Conservation (phyloP, 2,888 invertebrate species). For the Meiosimyza platycephala region DNA sequence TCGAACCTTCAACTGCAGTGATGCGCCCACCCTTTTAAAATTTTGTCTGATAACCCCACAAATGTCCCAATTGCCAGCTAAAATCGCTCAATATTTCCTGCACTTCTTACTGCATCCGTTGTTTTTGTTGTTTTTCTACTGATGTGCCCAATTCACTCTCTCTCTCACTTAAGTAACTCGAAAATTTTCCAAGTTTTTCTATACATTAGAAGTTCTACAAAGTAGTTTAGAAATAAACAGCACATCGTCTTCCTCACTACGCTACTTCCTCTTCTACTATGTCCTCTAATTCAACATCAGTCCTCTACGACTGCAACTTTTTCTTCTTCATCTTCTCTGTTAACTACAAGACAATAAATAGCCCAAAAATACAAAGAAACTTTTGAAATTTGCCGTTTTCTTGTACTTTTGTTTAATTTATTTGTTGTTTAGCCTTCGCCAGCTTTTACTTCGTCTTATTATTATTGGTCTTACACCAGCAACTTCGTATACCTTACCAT, state of each 20-base stretch:
- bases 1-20: constrained; percentile 58
- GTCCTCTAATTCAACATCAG: constrained; percentile 23
- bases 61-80: neutral
- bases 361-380: constrained; percentile 36
- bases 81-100: constrained; percentile 58
- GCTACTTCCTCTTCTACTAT: neutral
- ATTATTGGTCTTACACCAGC: too few species aligned
- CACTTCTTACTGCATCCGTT: constrained; percentile 38
- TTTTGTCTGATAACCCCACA: neutral
- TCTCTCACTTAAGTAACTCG: constrained; percentile 32
- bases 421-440: constrained; percentile 29
- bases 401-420: constrained; percentile 29
- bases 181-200: constrained; percentile 23
- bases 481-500: too few species aligned
- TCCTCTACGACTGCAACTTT: constrained; percentile 4
- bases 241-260: neutral
- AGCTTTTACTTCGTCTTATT: too few species aligned
- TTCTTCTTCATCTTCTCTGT: constrained; percentile 25
- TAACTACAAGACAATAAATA: constrained; percentile 41
- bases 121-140: neutral
- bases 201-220: constrained; percentile 11
- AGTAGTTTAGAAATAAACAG: constrained; percentile 33
- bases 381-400: constrained; percentile 37
- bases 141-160: constrained; percentile 18
- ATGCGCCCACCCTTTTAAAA: constrained; percentile 2